phyloP scores from a whole-genome alignment of 2,797 vertebrate genomes.

The Streptopelia turtur region DNA sequence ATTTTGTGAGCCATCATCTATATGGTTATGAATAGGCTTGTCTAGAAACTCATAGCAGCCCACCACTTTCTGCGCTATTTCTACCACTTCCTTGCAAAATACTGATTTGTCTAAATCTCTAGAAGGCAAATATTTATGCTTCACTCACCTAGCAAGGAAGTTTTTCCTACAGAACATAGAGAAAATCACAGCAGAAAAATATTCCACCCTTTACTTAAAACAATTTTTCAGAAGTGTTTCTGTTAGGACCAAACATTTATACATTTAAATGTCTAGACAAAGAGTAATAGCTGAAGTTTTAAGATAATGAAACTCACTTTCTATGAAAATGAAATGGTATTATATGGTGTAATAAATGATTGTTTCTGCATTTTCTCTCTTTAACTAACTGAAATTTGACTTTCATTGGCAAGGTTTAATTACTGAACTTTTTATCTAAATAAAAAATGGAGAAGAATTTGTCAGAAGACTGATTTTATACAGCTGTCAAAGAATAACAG shows the following conservation, averaged over 20 bases:
- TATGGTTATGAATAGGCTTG: neutral
- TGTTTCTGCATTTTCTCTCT: conserved; percentile 54
- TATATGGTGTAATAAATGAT: conserved; percentile 62
- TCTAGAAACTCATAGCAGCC: neutral
- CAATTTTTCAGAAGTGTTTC: neutral
- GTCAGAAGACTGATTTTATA: conserved; percentile 70
- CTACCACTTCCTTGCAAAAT: neutral
- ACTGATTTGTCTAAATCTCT: neutral
- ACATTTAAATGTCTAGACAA: conserved; percentile 20
- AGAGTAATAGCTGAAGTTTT: conserved; percentile 38
- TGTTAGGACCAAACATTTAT: conserved; percentile 14
- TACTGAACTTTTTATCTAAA: conserved; percentile 76
- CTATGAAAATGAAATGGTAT: conserved; percentile 57
- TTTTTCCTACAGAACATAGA: neutral
- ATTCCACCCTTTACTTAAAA: neutral
- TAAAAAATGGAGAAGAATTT: conserved; percentile 69
- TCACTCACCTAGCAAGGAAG: neutral
- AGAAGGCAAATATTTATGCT: neutral
- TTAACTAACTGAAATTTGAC: conserved; percentile 59
- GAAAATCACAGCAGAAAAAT: neutral
- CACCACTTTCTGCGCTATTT: neutral
- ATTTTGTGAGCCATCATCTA: neutral
- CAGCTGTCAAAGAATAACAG: conserved; percentile 67
- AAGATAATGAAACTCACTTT: conserved; percentile 63
- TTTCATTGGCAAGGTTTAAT: conserved; percentile 71